phyloP scores from a whole-genome alignment of 2,888 invertebrate genomes.

The Ichneumon xanthorius region DNA sequence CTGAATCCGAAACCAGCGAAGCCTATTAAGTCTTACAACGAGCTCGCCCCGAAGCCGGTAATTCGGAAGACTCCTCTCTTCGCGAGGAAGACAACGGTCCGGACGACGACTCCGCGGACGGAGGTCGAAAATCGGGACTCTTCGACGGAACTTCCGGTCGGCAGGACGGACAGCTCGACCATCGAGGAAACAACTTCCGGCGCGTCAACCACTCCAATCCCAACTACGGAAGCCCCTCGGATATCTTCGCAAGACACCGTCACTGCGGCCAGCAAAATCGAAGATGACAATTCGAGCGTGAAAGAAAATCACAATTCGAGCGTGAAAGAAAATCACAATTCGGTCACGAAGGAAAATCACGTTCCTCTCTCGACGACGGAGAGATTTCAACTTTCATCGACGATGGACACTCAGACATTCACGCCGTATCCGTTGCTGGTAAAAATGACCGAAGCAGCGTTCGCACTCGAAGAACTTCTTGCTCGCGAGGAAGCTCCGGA shows the following conservation, averaged over 20 bases:
- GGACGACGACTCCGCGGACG: constrained; percentile 27
- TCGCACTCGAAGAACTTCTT: constrained; percentile 1
- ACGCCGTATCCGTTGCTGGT: constrained; percentile 72
- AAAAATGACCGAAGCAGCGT: constrained; percentile 50
- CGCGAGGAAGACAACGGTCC: constrained; percentile 71
- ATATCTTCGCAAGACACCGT: not conserved
- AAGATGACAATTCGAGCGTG: constrained; percentile 7
- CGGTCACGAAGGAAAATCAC: constrained; percentile 19
- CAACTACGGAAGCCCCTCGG: constrained; percentile 7
- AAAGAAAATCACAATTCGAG: constrained; percentile 13
- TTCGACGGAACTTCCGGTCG: constrained; percentile 40
- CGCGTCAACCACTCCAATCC: not conserved
- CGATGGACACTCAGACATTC: constrained; percentile 56
- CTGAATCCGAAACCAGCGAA: constrained; percentile 81
- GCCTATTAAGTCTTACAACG: constrained; percentile 80
- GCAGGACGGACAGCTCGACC: constrained; percentile 11
- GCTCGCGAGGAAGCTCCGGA: not conserved
- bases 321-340: no score
- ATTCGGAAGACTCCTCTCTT: constrained; percentile 79
- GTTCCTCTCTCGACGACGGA: constrained; percentile 46
- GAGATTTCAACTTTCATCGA: constrained; percentile 37
- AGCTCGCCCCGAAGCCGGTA: constrained; percentile 80
- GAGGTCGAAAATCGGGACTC: not conserved
- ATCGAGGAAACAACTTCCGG: not conserved
- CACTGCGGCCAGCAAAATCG: not conserved